These are phyloP conservation scores for Protobothrops flavoviridis DNA, from an alignment of 2,113 vertebrate species.

Conservation along the genomic window DNA sequence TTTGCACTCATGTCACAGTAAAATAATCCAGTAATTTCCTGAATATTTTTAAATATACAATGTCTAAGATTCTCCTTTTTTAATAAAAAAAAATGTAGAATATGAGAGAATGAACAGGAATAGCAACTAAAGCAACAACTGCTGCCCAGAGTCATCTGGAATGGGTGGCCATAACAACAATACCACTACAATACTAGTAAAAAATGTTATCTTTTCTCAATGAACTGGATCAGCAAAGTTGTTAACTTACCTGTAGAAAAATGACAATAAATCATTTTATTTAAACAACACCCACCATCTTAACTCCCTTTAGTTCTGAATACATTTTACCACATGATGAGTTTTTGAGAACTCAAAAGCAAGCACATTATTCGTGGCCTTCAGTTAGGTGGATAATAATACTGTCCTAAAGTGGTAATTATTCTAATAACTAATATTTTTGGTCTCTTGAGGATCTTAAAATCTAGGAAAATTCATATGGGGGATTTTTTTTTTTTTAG, in stretches of 20 bases:
- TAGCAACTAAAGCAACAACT: neutral
- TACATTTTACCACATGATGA: neutral
- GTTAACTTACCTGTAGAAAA: neutral
- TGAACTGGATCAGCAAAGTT: neutral
- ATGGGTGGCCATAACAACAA: neutral
- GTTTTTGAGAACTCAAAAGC: neutral
- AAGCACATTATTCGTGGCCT: neutral
- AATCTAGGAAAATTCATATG: neutral
- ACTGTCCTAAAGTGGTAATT: neutral
- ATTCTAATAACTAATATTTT: neutral
- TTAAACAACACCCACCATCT: neutral
- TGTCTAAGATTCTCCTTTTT: neutral
- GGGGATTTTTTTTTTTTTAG: neutral
- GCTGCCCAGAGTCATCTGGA: neutral
- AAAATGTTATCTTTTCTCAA: neutral
- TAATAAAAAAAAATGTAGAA: neutral
- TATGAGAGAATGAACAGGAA: neutral
- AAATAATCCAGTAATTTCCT: neutral
- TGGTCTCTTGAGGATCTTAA: neutral
- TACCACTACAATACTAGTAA: neutral
- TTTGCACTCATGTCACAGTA: neutral
- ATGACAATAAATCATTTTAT: neutral
- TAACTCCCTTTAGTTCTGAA: neutral
- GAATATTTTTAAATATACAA: neutral
- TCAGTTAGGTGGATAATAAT: neutral